These are phyloP conservation scores for Serilophus lunatus DNA, from an alignment of 2,113 vertebrate species.

Conservation along the genomic window DNA sequence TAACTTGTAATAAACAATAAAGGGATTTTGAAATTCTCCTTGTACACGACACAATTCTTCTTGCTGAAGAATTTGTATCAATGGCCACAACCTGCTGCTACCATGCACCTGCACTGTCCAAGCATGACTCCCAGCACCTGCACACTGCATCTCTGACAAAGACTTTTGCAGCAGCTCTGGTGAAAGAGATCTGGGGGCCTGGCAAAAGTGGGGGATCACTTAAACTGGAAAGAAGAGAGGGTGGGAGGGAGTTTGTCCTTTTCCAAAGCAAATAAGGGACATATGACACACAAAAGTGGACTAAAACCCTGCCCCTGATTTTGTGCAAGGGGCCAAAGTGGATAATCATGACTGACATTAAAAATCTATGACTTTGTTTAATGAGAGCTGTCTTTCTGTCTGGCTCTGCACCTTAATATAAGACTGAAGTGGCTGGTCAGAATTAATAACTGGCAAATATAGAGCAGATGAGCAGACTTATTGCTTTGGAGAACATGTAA, in stretches of 20 bases:
- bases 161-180: neutral
- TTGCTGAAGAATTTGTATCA: no score
- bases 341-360: accelerated
- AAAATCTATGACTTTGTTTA: neutral
- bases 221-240: neutral
- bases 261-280: neutral
- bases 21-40: no score
- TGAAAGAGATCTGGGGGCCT: neutral
- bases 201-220: neutral
- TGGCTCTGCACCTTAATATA: neutral
- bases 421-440: neutral
- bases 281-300: neutral
- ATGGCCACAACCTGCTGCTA: no score
- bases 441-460: neutral
- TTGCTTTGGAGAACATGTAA: neutral
- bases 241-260: neutral
- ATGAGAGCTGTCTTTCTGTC: neutral
- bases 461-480: neutral
- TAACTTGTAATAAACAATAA: no score
- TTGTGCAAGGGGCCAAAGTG: neutral
- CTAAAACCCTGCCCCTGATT: neutral
- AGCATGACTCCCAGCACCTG: neutral
- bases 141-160: neutral
- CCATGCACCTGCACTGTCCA: neutral
- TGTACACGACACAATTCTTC: no score